Conservation (phyloP, 2,113 vertebrate genomes). For the Cnemophilus loriae region DNA sequence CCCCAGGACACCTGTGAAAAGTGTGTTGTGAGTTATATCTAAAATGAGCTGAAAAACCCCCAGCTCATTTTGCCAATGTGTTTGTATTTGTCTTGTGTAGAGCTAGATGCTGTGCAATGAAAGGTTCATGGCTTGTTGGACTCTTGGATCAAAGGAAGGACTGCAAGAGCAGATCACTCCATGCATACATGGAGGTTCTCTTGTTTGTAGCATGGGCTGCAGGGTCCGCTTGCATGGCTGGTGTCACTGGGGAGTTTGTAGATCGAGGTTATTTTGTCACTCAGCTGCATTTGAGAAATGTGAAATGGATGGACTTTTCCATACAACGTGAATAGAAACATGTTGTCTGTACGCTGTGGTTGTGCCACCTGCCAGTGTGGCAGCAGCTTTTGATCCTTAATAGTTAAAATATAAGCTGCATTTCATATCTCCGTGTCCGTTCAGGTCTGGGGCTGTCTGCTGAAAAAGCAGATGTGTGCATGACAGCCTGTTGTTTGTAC, state of each 20-base stretch:
- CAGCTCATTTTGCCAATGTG: background rate
- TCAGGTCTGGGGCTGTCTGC: background rate
- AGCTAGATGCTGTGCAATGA: background rate
- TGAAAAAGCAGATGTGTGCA: background rate
- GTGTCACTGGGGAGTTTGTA: background rate
- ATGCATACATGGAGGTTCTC: accelerated
- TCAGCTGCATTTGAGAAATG: background rate
- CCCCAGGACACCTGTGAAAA: background rate
- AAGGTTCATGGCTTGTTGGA: background rate
- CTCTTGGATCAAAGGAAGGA: background rate
- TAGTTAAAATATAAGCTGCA: background rate
- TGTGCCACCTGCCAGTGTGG: background rate
- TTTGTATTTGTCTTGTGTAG: background rate
- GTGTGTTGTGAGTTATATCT: background rate
- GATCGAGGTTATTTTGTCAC: background rate
- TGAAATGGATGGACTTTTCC: background rate
- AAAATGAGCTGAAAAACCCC: background rate
- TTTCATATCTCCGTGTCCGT: accelerated
- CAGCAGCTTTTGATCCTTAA: background rate
- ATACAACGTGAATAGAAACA: accelerated
- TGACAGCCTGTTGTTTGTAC: background rate
- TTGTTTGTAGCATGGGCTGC: background rate
- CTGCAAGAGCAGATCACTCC: background rate
- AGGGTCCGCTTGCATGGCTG: background rate
- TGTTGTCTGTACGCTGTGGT: background rate